Evolutionary conservation across 2,113 vertebrate genomes (phyloP).

Genomic region (Rhinoptilus africanus): DNA sequence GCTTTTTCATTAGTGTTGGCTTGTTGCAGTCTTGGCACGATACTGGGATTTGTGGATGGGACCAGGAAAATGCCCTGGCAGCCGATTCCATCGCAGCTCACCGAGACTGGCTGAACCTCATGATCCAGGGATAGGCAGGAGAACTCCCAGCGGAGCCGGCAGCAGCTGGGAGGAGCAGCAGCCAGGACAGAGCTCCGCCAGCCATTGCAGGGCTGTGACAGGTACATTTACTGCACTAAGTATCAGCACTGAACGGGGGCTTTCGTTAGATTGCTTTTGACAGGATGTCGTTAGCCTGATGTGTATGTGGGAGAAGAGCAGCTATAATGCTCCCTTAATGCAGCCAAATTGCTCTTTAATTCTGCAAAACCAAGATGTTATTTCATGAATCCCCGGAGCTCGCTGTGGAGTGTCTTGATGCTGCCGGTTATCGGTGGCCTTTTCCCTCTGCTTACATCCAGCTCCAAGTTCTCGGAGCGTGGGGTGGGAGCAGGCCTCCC

Average conservation of each 20-base stretch:
- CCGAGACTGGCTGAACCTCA: not conserved
- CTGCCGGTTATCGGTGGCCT: not conserved
- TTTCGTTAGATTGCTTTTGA: not conserved
- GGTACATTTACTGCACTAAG: not conserved
- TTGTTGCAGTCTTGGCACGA: fast-evolving
- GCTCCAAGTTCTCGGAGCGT: not conserved
- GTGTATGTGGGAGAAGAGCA: conserved; percentile 27
- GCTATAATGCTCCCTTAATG: not conserved
- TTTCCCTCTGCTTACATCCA: not conserved
- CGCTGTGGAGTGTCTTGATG: not conserved
- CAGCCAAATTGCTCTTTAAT: conserved; percentile 65
- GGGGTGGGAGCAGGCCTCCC: not conserved
- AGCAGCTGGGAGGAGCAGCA: not conserved
- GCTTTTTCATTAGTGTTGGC: not conserved
- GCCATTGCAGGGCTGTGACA: not conserved
- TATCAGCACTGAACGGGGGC: not conserved
- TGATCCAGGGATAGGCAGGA: not conserved
- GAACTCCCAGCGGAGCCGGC: fast-evolving
- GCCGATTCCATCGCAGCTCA: fast-evolving
- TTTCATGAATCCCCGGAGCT: conserved; percentile 1
- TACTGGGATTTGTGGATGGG: not conserved
- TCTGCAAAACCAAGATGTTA: conserved; percentile 34
- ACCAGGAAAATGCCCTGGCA: not conserved
- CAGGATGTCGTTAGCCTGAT: conserved; percentile 26
- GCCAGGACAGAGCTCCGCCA: not conserved